phyloP scores from a whole-genome alignment of 2,113 vertebrate genomes.

The Urocolius indicus region DNA sequence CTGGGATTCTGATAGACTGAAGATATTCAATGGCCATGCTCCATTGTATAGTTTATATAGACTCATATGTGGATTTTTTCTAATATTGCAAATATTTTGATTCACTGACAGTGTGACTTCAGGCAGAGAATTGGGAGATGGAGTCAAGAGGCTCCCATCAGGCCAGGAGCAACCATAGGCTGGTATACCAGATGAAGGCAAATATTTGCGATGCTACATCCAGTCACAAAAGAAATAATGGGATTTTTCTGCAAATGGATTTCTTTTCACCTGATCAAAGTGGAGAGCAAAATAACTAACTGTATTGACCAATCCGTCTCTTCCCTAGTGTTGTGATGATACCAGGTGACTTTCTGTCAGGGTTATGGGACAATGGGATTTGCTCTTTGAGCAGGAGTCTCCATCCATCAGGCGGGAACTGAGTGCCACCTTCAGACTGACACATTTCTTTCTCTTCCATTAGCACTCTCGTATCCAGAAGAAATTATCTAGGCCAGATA shows the following conservation, averaged over 20 bases:
- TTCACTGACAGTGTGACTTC: not conserved
- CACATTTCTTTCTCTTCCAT: not conserved
- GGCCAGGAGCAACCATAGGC: not conserved
- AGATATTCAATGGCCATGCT: not conserved
- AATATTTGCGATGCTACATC: not conserved
- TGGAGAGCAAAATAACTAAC: not conserved
- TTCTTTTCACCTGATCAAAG: not conserved
- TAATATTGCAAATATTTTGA: not conserved
- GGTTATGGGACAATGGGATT: not conserved
- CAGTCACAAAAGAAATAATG: not conserved
- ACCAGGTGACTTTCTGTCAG: not conserved
- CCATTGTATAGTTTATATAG: not conserved
- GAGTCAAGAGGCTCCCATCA: not conserved
- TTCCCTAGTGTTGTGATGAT: not conserved
- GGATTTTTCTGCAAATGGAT: not conserved
- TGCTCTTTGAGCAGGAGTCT: not conserved
- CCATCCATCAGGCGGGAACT: not conserved
- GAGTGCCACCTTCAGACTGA: not conserved
- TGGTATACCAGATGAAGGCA: not conserved
- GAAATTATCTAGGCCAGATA: not conserved
- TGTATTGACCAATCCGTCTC: not conserved
- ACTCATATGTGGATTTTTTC: not conserved
- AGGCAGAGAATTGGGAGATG: fast-evolving
- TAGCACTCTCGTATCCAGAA: not conserved
- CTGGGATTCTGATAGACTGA: not conserved